Evolutionary conservation across 2,888 invertebrate genomes (phyloP).

Genomic region (Mythimna vitellina): DNA sequence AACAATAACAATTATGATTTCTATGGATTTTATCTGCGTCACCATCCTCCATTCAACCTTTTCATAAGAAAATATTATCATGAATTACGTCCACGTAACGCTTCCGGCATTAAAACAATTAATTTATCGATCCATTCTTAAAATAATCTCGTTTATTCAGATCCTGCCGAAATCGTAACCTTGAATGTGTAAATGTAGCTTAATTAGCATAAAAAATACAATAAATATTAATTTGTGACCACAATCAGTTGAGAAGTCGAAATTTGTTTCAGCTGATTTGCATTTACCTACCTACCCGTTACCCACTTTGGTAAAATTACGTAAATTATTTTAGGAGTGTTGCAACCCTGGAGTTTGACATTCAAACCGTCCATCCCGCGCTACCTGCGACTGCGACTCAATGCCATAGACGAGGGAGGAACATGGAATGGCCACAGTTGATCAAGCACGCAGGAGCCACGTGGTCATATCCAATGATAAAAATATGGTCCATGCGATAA

Average conservation of each 20-base stretch:
- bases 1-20: conserved; percentile 6
- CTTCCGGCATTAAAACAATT: conserved; percentile 26
- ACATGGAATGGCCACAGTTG: conserved; percentile 59
- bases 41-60: background rate
- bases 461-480: conserved; percentile 72
- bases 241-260: conserved; percentile 5
- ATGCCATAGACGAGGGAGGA: conserved; percentile 74
- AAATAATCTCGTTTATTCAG: conserved; percentile 27
- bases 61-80: conserved; percentile 1
- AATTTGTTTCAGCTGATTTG: conserved; percentile 2
- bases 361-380: conserved; percentile 85
- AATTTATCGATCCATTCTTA: conserved; percentile 17
- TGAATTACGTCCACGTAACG: background rate
- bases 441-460: conserved; percentile 70
- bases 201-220: conserved; percentile 45
- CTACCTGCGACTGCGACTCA: conserved; percentile 78
- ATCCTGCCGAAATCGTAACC: conserved; percentile 21
- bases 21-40: background rate
- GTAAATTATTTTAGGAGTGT: conserved; percentile 50
- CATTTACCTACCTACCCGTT: background rate
- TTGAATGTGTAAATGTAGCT: conserved; percentile 24
- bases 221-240: conserved; percentile 31
- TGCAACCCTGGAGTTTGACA: conserved; percentile 81
- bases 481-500: conserved; percentile 67
- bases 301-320: background rate